phyloP scores from a whole-genome alignment of 2,113 vertebrate species.

The Thamnaconus septentrionalis region DNA sequence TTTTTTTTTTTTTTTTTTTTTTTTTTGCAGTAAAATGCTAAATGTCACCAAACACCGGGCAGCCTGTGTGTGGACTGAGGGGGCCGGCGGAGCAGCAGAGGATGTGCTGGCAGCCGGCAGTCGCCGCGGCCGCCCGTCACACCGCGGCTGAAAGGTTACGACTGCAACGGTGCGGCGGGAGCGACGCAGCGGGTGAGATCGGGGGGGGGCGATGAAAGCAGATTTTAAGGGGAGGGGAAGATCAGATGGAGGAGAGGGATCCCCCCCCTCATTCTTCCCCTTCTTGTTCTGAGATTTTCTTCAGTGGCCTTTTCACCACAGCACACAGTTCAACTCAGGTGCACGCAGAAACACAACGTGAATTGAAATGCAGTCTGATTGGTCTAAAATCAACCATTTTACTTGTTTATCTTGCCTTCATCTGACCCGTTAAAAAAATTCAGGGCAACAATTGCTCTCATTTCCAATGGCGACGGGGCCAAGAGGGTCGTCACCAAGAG shows the following conservation, averaged over 20 bases:
- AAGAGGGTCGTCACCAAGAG: too few species aligned
- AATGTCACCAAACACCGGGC: constrained; percentile 68
- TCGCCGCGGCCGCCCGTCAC: constrained; percentile 45
- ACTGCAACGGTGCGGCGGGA: constrained; percentile 53
- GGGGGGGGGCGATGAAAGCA: constrained; percentile 53
- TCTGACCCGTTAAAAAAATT: too few species aligned
- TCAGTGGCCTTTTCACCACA: too few species aligned
- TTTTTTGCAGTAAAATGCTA: constrained; percentile 54
- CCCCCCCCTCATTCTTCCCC: background rate
- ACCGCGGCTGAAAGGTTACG: constrained; percentile 30
- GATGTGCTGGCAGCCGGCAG: constrained; percentile 42
- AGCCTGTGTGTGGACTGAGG: constrained; percentile 29
- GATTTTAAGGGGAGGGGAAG: constrained; percentile 33
- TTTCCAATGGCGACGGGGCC: too few species aligned
- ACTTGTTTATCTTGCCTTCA: too few species aligned
- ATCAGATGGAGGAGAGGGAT: background rate
- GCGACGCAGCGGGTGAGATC: constrained; percentile 41
- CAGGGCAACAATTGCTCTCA: too few species aligned
- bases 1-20: constrained; percentile 17
- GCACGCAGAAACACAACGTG: background rate
- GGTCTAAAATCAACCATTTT: too few species aligned
- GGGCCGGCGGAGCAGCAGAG: constrained; percentile 34
- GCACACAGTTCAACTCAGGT: background rate
- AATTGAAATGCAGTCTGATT: too few species aligned
- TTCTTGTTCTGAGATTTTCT: too few species aligned